Percentiles rank a stretch among this genome's conserved stretches.
phyloP scores from a whole-genome alignment of 2,888 invertebrate genomes.

The Kryphioiulus occultus region DNA sequence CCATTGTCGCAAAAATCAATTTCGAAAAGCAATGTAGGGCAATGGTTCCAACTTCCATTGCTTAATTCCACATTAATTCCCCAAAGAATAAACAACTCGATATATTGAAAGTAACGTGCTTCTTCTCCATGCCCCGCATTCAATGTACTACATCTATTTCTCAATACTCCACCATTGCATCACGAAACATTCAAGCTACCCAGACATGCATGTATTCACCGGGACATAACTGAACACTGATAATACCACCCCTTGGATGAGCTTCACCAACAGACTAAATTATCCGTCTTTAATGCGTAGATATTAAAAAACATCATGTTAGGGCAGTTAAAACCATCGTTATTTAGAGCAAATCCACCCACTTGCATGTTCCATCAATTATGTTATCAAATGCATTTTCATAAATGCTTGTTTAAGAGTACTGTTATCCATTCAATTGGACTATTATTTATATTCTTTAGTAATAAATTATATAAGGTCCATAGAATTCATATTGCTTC shows the following conservation, averaged over 20 bases:
- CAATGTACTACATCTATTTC: not conserved
- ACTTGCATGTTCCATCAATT: not conserved
- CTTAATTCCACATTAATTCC: slow-evolving; percentile 31
- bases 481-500: not conserved
- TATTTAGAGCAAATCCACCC: slow-evolving; percentile 8
- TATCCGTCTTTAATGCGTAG: not conserved
- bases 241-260: not conserved
- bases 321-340: not conserved
- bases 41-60: slow-evolving; percentile 7
- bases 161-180: not conserved
- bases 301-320: not conserved
- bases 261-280: not conserved
- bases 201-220: not conserved
- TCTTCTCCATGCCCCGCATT: not conserved
- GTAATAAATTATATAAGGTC: not conserved
- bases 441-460: not conserved
- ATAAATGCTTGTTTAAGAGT: not conserved
- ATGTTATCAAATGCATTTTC: not conserved
- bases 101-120: not conserved
- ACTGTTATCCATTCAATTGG: not conserved
- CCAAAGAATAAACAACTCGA: slow-evolving; percentile 11
- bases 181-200: not conserved
- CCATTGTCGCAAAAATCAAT: slow-evolving; percentile 31
- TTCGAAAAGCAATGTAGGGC: slow-evolving; percentile 19
- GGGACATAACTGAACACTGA: too few species aligned